Evolutionary conservation across 1,140 invertebrate species (phyloP), one percentile per base, ranked within the genome.

Genomic region (Magallana angulata): DNA sequence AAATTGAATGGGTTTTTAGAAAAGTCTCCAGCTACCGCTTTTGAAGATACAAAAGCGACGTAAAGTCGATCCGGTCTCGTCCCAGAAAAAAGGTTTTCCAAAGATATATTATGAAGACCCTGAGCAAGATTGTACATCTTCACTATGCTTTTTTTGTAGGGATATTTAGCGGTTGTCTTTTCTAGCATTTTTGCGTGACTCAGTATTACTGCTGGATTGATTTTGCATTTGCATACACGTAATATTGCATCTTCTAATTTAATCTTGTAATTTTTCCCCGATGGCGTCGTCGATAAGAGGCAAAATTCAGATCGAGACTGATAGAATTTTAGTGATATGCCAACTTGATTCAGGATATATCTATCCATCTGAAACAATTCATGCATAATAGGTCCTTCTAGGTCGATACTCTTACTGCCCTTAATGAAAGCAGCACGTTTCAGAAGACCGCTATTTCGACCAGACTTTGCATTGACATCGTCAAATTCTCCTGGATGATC

Each of bases 261-360:
- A 0, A 82, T 58, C 0, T 82, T 82, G 80, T 82, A 82, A 16
- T 57, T 56, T 71, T 71, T 71, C 1, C 57, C 80, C 0, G 24
- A 0, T 48, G 56, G 30, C 0, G 85, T 48, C 0, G 82, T 18
- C 1, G 81, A 57, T 12, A 84, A 9, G 5, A 89, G 82, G 30
- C 57, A 76, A 85, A 89, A 87, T 12, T 85, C 60, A 1, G 71
- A 14, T 24, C 64, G 58, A 7, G 88, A 62, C 56, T 48, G 68
- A 58, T 85, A 86, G 30, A 87, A 59, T 80, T 87, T 89, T 1
- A 89, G 24, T 0, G 81, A 30, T 16, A 87, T 57, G 0, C 24
- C 84, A 4, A 88, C 87, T 84, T 88, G 87, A 83, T 90, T 90
- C 0, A 90, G 11, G 8, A 90, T 68, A 80, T 83, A 88, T 56